Conservation (phyloP, 2,888 invertebrate genomes). For the Hypena proboscidalis region DNA sequence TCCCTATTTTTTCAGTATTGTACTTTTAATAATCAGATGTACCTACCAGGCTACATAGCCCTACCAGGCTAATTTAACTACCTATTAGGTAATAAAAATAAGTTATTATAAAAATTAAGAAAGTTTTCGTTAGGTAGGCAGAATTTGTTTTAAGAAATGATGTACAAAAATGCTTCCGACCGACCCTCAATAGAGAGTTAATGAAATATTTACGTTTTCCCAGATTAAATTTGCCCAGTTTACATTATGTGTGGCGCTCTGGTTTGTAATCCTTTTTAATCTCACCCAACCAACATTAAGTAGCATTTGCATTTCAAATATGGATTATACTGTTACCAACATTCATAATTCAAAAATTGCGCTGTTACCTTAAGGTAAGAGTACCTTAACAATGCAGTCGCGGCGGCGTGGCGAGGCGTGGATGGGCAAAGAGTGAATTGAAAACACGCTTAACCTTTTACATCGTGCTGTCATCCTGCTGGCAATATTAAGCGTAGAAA, state of each 20-base stretch:
- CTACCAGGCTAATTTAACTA: slow-evolving; percentile 12
- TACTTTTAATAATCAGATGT: too few relatives aligned
- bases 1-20: too few relatives aligned
- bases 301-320: slow-evolving; percentile 50
- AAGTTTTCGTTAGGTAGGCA: slow-evolving; percentile 9
- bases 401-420: too few relatives aligned
- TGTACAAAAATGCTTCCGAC: slow-evolving; percentile 28
- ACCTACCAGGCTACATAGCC: too few relatives aligned
- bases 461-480: too few relatives aligned
- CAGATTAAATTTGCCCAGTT: slow-evolving; percentile 46
- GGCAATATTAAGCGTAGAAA: too few relatives aligned
- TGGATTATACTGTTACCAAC: slow-evolving; percentile 43
- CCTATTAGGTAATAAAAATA: slow-evolving; percentile 10
- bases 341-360: slow-evolving; percentile 32
- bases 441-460: too few relatives aligned
- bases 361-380: too few relatives aligned
- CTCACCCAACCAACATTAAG: slow-evolving; percentile 43
- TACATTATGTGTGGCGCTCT: slow-evolving; percentile 45
- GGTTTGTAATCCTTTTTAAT: slow-evolving; percentile 57
- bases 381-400: too few relatives aligned
- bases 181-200: slow-evolving; percentile 23
- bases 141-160: slow-evolving; percentile 33
- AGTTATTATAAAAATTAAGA: slow-evolving; percentile 23
- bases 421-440: too few relatives aligned
- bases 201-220: slow-evolving; percentile 42